A percentile compares a stretch with the other conserved stretches of the same genome.
Conservation (phyloP, 2,113 vertebrate species). For the Dicrurus megarhynchus region DNA sequence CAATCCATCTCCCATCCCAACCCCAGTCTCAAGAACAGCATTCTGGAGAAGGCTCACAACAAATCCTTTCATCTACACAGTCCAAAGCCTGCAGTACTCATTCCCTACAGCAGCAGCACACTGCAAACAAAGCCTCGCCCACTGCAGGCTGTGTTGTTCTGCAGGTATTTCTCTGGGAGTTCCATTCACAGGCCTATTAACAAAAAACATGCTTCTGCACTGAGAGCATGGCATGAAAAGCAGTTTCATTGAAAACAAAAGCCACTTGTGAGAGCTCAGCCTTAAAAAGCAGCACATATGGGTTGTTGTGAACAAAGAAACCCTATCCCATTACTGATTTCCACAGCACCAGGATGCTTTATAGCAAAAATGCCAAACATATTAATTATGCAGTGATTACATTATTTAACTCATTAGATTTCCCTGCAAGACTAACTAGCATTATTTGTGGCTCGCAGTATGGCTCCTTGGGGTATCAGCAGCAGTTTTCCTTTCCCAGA, state of each 20-base stretch:
- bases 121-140: neutral
- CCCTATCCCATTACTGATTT: neutral
- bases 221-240: neutral
- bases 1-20: neutral
- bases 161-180: neutral
- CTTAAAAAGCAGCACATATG: neutral
- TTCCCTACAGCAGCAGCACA: neutral
- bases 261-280: neutral
- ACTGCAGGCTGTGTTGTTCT: neutral
- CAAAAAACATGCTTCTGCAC: neutral
- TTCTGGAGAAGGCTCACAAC: neutral
- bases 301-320: neutral
- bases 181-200: neutral
- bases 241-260: neutral
- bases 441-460: slow-evolving; percentile 88
- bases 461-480: slow-evolving; percentile 96
- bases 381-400: slow-evolving; percentile 34
- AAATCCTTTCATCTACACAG: neutral
- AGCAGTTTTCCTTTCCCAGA: slow-evolving; percentile 97
- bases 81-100: neutral
- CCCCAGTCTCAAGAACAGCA: neutral
- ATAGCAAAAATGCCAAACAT: slow-evolving; percentile 1
- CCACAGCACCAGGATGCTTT: neutral
- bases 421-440: slow-evolving; percentile 75
- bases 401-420: slow-evolving; percentile 57